Evolutionary conservation across 1,140 invertebrate species (phyloP).

Genomic region (Spodoptera frugiperda): DNA sequence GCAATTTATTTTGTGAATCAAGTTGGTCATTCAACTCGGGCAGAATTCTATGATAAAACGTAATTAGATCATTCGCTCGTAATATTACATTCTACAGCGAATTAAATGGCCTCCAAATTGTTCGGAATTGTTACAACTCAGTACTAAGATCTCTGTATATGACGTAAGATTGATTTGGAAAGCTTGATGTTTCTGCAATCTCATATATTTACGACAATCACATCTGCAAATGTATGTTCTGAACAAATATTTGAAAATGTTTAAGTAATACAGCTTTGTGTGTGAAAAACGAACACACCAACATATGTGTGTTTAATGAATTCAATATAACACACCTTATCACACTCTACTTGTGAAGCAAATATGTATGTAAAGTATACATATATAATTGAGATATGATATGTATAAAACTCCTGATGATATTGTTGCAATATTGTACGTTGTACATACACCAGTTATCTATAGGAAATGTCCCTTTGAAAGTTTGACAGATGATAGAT

Average conservation of each 20-base stretch:
- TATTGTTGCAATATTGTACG: slow-evolving; percentile 23
- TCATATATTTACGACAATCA: background rate
- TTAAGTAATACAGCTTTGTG: background rate
- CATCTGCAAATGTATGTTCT: background rate
- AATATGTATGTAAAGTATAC: slow-evolving; percentile 13
- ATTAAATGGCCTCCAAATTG: slow-evolving; percentile 33
- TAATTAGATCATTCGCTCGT: slow-evolving; percentile 45
- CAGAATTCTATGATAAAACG: slow-evolving; percentile 27
- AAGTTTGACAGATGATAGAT: background rate
- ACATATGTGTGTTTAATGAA: background rate
- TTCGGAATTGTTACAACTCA: slow-evolving; percentile 4
- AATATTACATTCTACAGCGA: slow-evolving; percentile 31
- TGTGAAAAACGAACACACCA: background rate
- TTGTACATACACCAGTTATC: slow-evolving; percentile 5
- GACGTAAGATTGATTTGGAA: slow-evolving; percentile 18
- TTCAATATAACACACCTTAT: slow-evolving; percentile 18
- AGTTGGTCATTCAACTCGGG: slow-evolving; percentile 39
- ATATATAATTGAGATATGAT: slow-evolving; percentile 35
- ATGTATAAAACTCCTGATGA: slow-evolving; percentile 23
- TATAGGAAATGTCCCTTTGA: background rate
- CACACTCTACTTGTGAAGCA: slow-evolving; percentile 28
- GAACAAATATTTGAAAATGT: background rate
- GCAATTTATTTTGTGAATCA: slow-evolving; percentile 29
- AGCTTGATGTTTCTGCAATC: slow-evolving; percentile 13
- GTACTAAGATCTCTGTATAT: background rate